Conservation (phyloP, 2,797 vertebrate genomes). For the Muscicapa striata region DNA sequence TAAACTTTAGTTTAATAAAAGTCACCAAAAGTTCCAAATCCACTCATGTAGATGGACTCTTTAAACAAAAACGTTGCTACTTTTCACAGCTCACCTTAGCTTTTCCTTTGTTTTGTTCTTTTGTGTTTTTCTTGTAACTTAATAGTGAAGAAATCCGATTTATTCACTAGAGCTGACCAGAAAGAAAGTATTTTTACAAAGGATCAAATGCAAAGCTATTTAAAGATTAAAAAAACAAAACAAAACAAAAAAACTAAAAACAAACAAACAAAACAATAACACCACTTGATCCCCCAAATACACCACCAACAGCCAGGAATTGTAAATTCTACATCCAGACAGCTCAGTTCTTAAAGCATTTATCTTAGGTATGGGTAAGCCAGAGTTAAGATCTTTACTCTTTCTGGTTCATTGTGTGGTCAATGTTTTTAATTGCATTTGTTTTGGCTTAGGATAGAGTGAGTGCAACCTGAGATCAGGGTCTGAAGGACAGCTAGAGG, state of each 20-base stretch:
- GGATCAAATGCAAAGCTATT: not conserved
- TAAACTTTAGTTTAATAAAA: not conserved
- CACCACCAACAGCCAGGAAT: not conserved
- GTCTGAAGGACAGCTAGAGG: not conserved
- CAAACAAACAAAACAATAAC: accelerated
- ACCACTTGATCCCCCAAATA: not conserved
- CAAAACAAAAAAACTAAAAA: no score
- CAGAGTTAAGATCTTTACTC: not conserved
- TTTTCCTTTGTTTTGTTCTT: not conserved
- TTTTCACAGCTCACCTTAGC: not conserved
- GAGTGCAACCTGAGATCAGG: not conserved
- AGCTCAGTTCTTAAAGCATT: not conserved
- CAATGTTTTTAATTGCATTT: not conserved
- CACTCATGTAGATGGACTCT: not conserved
- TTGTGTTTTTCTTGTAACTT: not conserved
- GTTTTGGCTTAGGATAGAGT: not conserved
- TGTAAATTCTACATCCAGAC: not conserved
- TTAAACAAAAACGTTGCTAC: not conserved
- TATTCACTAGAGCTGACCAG: not conserved
- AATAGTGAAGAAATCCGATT: not conserved
- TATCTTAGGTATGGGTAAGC: not conserved
- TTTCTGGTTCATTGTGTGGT: not conserved
- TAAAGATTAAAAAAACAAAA: not conserved
- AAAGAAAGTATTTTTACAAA: not conserved
- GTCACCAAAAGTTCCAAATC: not conserved